phyloP scores from a whole-genome alignment of 2,888 invertebrate species.

The Sepioteuthis lessoniana region DNA sequence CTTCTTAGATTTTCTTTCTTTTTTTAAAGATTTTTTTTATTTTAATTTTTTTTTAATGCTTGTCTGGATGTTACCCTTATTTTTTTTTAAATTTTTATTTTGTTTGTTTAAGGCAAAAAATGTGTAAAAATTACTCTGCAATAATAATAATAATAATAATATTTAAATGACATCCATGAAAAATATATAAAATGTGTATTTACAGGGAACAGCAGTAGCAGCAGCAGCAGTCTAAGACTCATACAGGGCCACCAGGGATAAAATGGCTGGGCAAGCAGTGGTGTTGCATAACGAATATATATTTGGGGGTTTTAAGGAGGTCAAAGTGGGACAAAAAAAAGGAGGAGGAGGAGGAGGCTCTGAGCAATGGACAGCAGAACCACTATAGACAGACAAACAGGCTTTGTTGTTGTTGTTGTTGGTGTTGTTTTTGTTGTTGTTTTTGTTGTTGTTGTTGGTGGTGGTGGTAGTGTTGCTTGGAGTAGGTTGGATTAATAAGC shows the following conservation, averaged over 20 bases:
- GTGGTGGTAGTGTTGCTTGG: neutral
- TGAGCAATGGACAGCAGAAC: conserved; percentile 42
- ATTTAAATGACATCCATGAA: conserved; percentile 44
- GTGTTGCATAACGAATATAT: conserved; percentile 44
- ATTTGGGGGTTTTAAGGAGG: neutral
- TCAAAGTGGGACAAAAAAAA: neutral
- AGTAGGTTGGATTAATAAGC: neutral
- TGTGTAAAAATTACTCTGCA: conserved; percentile 47
- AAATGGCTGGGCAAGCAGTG: conserved; percentile 41
- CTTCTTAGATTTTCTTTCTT: neutral
- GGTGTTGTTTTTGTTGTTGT: conserved; percentile 34
- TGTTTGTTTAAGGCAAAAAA: conserved; percentile 16
- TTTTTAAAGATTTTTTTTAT: neutral
- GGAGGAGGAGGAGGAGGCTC: conserved; percentile 37
- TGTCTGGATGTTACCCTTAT: neutral
- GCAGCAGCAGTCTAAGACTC: conserved; percentile 37
- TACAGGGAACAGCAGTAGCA: conserved; percentile 44
- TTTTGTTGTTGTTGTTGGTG: conserved; percentile 36
- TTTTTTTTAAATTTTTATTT: conserved; percentile 23
- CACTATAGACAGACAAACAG: conserved; percentile 41
- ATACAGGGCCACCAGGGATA: neutral
- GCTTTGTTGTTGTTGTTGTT: conserved; percentile 38
- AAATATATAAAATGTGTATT: conserved; percentile 47
- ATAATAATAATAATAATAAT: conserved; percentile 34
- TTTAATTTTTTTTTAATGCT: neutral